phyloP scores from a whole-genome alignment of 2,888 invertebrate species.

The Apomyelois bistriatella region DNA sequence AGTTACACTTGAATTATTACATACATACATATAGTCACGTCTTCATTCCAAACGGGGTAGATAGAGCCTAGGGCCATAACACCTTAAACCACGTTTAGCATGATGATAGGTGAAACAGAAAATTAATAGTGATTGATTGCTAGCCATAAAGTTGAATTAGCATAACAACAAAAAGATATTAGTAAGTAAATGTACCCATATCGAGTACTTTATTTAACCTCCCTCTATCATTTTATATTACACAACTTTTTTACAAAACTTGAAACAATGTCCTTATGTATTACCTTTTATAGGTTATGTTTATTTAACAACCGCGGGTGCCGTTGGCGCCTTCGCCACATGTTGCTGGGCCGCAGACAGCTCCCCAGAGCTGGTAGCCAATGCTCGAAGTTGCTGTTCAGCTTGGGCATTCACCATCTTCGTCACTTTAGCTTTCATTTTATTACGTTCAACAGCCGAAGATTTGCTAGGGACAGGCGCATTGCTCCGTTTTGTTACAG shows the following conservation, averaged over 20 bases:
- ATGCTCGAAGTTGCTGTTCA: constrained; percentile 82
- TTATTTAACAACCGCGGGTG: constrained; percentile 55
- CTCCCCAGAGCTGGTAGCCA: constrained; percentile 74
- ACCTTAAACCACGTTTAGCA: too few relatives aligned
- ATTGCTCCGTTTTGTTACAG: constrained; percentile 81
- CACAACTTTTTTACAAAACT: not conserved
- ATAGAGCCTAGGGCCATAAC: too few relatives aligned
- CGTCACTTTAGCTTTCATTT: constrained; percentile 83
- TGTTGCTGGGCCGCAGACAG: constrained; percentile 72
- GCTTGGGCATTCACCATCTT: constrained; percentile 85
- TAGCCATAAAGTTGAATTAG: too few relatives aligned
- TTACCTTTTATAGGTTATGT: constrained; percentile 21
- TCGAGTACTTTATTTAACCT: not conserved
- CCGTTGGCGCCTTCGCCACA: constrained; percentile 63
- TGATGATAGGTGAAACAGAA: too few relatives aligned
- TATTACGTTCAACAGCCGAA: constrained; percentile 78
- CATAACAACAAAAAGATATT: too few relatives aligned
- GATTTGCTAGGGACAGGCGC: constrained; percentile 84
- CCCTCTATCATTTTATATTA: not conserved
- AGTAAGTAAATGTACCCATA: not conserved
- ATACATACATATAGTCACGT: too few relatives aligned
- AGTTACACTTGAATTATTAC: too few relatives aligned
- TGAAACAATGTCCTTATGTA: not conserved
- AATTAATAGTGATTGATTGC: too few relatives aligned
- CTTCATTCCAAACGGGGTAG: too few relatives aligned